Conservation (phyloP, 2,797 vertebrate species). For the Nyctibius grandis region DNA sequence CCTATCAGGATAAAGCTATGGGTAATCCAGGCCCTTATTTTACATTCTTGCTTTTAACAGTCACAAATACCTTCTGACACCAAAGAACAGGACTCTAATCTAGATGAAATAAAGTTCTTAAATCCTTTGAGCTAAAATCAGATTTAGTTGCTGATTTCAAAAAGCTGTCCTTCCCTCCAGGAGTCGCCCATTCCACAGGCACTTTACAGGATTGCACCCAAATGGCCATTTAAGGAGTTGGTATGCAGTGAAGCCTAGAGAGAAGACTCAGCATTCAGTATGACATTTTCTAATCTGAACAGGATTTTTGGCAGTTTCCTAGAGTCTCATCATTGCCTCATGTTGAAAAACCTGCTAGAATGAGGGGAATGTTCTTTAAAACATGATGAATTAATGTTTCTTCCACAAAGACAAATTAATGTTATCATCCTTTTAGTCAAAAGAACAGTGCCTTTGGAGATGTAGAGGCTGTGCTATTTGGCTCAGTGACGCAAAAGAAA, state of each 20-base stretch:
- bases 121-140: constrained; percentile 46
- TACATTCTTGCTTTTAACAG: constrained; percentile 46
- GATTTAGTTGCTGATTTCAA: constrained; percentile 48
- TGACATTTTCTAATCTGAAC: neutral
- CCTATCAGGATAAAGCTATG: constrained; percentile 48
- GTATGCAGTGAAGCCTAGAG: neutral
- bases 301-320: neutral
- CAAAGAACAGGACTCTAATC: constrained; percentile 31
- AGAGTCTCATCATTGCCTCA: neutral
- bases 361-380: neutral
- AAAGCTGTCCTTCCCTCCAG: neutral
- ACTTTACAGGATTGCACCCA: constrained; percentile 29
- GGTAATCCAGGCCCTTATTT: constrained; percentile 45
- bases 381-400: rapidly evolving
- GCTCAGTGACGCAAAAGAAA: neutral
- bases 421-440: neutral
- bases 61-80: constrained; percentile 41
- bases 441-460: neutral
- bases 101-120: constrained; percentile 55
- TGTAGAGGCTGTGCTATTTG: neutral
- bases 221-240: constrained; percentile 7
- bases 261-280: neutral
- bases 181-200: constrained; percentile 49
- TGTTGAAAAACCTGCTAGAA: neutral
- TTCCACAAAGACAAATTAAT: neutral